Evolutionary conservation across 2,888 invertebrate genomes (phyloP), one percentile per base, ranked within the genome.

Genomic region (Hartigia nigra): DNA sequence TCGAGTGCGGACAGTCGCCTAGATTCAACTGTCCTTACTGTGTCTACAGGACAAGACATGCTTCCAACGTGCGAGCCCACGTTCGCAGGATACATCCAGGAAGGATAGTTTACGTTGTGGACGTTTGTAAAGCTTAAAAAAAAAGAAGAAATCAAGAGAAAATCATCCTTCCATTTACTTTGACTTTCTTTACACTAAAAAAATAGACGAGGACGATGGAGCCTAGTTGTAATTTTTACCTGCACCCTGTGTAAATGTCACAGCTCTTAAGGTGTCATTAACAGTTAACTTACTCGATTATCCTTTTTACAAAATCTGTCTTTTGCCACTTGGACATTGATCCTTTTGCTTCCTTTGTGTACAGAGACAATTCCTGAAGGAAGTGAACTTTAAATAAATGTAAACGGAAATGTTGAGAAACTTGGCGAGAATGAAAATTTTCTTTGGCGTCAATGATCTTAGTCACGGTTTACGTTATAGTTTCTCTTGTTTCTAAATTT

Each of bases 21-120:
- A 82, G 87, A 12, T 90, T 87, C 84, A 86, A 87, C 75, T 88
- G 88, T 76, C 86, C 88, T n/a, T 85, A 86, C 75, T 92, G 91
- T 81, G 74, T 12, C 36, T 85, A 86, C 76, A 82, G 82, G 55
- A 83, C 86, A 5, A 84, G 82, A 39, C 84, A 87, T 78, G 82
- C 84, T 12, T 86, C 86, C 31, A 87, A 88, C 75, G 85, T 86
- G 31, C 83, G 86, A 1, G 83, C 84, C 1, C 87, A 88, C 78
- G 83, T 88, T 1, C 83, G 86, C 14, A 78, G 85, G 23, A 85
- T 82, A 37, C 87, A 88, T 79, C 79, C 83, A 12, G 85, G 83
- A 11, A 35, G 75, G 5, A 78, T 75, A 11, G 84, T 88, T n/a
- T 87, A 79, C 78, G 84, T 84, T 55, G 82, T 86, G 37, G 84